phyloP scores from a whole-genome alignment of 2,888 invertebrate genomes.

The Amblyjoppa fuscipennis region DNA sequence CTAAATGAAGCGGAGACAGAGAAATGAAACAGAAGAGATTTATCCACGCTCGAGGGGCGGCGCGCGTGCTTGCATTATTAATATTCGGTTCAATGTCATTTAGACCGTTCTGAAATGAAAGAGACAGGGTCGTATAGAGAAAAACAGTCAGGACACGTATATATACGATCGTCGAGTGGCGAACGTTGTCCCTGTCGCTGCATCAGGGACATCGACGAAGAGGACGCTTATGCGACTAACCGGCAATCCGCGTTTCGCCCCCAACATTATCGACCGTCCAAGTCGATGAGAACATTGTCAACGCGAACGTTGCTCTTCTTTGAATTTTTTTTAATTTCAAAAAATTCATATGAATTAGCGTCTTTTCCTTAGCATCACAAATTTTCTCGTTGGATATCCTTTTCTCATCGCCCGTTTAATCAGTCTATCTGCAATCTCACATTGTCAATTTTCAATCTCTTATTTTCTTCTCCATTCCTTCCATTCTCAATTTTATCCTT shows the following conservation, averaged over 20 bases:
- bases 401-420: background rate
- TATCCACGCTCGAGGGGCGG: background rate
- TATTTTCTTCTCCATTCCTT: constrained; percentile 7
- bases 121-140: background rate
- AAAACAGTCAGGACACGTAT: background rate
- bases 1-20: constrained; percentile 11
- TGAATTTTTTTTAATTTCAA: too few relatives aligned
- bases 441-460: background rate
- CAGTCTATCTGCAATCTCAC: background rate
- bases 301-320: background rate
- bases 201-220: constrained; percentile 8
- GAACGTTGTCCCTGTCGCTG: constrained; percentile 34
- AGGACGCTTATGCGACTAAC: constrained; percentile 14
- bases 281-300: background rate
- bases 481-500: constrained; percentile 1
- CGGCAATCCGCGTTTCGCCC: background rate
- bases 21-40: constrained; percentile 1
- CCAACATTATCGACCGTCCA: background rate
- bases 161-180: constrained; percentile 19
- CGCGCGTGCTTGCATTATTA: constrained; percentile 66
- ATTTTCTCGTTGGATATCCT: background rate
- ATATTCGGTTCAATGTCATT: constrained; percentile 70
- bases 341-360: background rate
- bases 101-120: constrained; percentile 42
- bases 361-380: background rate